Percentiles rank a stretch among this genome's conserved stretches.
These are phyloP conservation scores for Eptesicus fuscus DNA, from an alignment of 2,113 vertebrate genomes.

Conservation along the genomic window DNA sequence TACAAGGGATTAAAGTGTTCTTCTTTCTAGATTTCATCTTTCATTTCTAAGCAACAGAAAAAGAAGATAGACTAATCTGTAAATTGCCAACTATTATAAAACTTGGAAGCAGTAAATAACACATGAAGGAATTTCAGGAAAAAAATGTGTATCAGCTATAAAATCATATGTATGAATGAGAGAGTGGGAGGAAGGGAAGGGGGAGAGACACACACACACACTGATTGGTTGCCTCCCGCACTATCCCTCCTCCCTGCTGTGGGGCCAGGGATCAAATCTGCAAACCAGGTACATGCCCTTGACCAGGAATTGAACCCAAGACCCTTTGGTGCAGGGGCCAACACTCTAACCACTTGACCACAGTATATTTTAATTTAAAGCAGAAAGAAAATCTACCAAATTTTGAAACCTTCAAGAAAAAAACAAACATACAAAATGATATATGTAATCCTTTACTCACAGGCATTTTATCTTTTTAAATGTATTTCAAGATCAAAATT, in stretches of 20 bases:
- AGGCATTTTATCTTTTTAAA: slow-evolving; percentile 37
- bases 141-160: background rate
- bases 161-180: background rate
- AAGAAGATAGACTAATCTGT: background rate
- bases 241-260: too few species aligned
- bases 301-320: too few species aligned
- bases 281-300: too few species aligned
- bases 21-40: slow-evolving; percentile 35
- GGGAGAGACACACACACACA: too few species aligned
- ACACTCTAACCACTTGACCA: too few species aligned
- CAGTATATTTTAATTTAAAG: slow-evolving; percentile 38
- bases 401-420: background rate
- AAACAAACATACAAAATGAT: background rate
- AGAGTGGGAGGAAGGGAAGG: too few species aligned
- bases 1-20: background rate
- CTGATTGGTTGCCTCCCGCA: too few species aligned
- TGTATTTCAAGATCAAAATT: background rate
- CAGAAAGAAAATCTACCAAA: slow-evolving; percentile 31
- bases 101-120: slow-evolving; percentile 9
- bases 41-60: slow-evolving; percentile 20
- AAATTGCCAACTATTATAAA: background rate
- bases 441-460: slow-evolving; percentile 2
- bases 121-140: background rate
- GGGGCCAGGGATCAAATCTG: too few species aligned
- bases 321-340: too few species aligned